Evolutionary conservation across 2,797 vertebrate species (phyloP).

Genomic region (Phataginus tetradactyla): DNA sequence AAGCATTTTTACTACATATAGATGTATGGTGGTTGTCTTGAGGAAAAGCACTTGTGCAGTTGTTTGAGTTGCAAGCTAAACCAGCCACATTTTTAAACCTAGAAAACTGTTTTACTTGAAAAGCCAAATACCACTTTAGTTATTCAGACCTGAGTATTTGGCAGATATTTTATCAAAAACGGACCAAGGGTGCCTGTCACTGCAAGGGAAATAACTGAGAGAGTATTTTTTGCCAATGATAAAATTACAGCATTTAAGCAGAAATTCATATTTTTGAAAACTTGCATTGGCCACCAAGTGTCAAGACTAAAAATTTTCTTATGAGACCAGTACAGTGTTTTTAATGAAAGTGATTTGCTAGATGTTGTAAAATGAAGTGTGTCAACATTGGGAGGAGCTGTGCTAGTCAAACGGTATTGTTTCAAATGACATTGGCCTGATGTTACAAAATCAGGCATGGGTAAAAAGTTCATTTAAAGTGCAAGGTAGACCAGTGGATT

Average conservation of each 20-base stretch:
- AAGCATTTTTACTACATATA: background rate
- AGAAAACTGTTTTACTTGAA: background rate
- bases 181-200: background rate
- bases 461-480: constrained; percentile 7
- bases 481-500: background rate
- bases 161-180: constrained; percentile 39
- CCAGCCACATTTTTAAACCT: background rate
- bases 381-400: background rate
- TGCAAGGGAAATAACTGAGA: background rate
- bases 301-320: background rate
- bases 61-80: constrained; percentile 18
- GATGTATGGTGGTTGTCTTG: background rate
- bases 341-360: constrained; percentile 24
- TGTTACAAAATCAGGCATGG: background rate
- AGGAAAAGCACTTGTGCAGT: background rate
- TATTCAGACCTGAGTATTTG: constrained; percentile 30
- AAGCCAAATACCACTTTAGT: background rate
- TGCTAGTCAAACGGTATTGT: background rate
- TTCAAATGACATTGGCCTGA: background rate
- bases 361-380: background rate
- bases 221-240: background rate
- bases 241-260: constrained; percentile 28
- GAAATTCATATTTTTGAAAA: constrained; percentile 26
- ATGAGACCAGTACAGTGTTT: background rate
- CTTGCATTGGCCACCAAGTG: background rate